Evolutionary conservation across 2,888 invertebrate species (phyloP).

Genomic region (Drosophila limbata): DNA sequence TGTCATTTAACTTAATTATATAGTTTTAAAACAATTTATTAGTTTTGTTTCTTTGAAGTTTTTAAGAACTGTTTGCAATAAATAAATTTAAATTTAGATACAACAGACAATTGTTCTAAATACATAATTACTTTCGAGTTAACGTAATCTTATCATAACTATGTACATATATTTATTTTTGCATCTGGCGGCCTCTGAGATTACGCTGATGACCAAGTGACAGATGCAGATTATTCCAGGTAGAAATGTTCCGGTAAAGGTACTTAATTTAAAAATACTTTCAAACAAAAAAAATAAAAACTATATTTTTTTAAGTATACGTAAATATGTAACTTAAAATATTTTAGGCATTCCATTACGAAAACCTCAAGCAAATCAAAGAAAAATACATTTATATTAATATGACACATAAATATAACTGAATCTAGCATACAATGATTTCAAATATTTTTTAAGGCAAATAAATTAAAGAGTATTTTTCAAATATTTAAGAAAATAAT

Average conservation of each 20-base stretch:
- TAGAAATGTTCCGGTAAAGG: no score
- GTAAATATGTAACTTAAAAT: no score
- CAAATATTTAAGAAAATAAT: no score
- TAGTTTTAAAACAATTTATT: background rate
- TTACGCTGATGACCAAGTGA: background rate
- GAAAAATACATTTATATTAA: no score
- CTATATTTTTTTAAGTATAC: no score
- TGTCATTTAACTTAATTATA: background rate
- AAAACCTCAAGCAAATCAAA: no score
- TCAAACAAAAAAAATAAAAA: no score
- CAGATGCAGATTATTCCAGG: background rate
- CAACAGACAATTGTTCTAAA: background rate
- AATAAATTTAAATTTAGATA: background rate
- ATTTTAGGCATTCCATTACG: no score
- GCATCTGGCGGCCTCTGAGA: background rate
- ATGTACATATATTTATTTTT: conserved; percentile 40
- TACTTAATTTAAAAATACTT: background rate
- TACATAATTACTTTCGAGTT: background rate
- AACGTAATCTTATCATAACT: conserved; percentile 38
- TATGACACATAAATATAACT: no score
- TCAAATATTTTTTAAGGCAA: no score
- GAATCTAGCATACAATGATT: no score
- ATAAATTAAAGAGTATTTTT: no score
- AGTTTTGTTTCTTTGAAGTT: background rate
- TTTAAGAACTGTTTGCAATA: background rate